These are phyloP conservation scores for Lepidocolaptes lacrymiger DNA, from an alignment of 2,797 vertebrate genomes.

Conservation along the genomic window DNA sequence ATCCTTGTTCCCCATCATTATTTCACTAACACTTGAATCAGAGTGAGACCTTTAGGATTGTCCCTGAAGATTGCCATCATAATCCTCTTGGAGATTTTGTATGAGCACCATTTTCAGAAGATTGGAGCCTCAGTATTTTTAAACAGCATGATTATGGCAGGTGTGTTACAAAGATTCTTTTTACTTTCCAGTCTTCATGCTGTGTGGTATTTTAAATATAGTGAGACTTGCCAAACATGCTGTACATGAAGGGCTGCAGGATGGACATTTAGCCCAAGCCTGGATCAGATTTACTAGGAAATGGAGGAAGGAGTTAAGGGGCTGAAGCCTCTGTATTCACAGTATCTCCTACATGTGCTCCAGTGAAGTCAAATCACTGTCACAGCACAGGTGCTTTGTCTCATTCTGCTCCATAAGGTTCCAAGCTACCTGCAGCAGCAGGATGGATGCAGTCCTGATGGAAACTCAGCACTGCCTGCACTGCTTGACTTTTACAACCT, in stretches of 20 bases:
- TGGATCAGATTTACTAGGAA: background rate
- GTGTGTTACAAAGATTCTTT: background rate
- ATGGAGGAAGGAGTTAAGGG: background rate
- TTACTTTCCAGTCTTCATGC: background rate
- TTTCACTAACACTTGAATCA: background rate
- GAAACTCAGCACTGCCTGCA: background rate
- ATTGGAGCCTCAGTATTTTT: fast-evolving
- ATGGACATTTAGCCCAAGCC: background rate
- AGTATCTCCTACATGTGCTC: background rate
- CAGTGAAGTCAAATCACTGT: background rate
- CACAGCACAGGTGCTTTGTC: background rate
- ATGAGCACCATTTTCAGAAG: background rate
- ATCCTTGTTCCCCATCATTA: background rate
- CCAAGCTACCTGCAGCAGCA: background rate
- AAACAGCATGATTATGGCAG: background rate
- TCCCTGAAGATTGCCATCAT: background rate
- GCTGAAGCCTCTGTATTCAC: background rate
- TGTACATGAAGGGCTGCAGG: background rate
- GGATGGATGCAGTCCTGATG: background rate
- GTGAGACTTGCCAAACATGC: background rate
- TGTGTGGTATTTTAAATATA: background rate
- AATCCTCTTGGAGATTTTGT: background rate
- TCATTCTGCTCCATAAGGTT: background rate
- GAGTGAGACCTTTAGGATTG: background rate
- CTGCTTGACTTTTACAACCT: background rate